Conservation (phyloP, 2,888 invertebrate genomes). For the Archips crataeganus region DNA sequence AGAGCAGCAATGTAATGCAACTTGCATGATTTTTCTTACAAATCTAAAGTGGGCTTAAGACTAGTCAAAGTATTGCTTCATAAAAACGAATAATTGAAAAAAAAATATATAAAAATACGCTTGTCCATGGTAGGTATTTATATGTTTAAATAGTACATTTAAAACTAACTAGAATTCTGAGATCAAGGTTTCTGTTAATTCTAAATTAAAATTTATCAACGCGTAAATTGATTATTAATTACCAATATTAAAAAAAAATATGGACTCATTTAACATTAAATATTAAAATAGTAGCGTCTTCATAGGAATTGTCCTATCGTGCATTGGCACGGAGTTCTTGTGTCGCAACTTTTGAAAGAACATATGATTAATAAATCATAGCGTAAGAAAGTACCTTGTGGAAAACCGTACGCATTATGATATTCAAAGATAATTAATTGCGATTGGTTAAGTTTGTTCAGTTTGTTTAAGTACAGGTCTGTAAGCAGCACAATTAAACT, state of each 20-base stretch:
- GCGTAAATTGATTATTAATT: neutral
- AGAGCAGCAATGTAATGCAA: too few species aligned
- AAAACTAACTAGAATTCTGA: too few species aligned
- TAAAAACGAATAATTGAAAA: too few species aligned
- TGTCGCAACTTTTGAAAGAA: neutral
- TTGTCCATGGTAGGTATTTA: too few species aligned
- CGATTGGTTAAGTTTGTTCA: neutral
- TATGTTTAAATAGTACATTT: too few species aligned
- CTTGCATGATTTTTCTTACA: too few species aligned
- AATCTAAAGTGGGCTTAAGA: too few species aligned
- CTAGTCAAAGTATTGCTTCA: too few species aligned
- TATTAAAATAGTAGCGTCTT: neutral
- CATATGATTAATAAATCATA: conserved; percentile 5
- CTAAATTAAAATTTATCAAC: too few species aligned
- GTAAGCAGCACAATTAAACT: neutral
- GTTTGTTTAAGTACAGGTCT: neutral
- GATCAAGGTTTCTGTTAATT: too few species aligned
- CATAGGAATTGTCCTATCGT: too few species aligned
- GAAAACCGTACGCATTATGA: neutral
- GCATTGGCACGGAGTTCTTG: neutral
- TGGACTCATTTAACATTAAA: neutral
- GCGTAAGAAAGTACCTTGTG: neutral
- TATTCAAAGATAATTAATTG: neutral
- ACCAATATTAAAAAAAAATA: neutral
- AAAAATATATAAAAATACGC: too few species aligned